phyloP scores from a whole-genome alignment of 2,888 invertebrate species.

The Arge pagana region DNA sequence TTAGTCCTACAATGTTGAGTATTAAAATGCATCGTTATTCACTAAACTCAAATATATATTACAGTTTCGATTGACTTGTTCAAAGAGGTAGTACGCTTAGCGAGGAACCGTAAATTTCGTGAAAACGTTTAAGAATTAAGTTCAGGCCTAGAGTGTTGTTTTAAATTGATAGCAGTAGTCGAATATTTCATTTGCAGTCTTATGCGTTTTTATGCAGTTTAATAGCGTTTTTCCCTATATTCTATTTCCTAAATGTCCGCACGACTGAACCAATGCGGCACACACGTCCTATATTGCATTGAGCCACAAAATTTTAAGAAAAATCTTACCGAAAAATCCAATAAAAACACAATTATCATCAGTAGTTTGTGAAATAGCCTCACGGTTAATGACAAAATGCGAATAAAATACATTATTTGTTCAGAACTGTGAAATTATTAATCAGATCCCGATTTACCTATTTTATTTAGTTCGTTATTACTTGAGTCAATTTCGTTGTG shows the following conservation, averaged over 20 bases:
- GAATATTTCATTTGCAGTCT: conserved; percentile 3
- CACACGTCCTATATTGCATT: conserved; percentile 42
- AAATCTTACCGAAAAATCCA: conserved; percentile 24
- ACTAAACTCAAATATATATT: conserved; percentile 13
- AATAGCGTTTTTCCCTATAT: conserved; percentile 5
- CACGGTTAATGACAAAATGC: conserved; percentile 43
- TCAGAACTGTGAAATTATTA: conserved; percentile 35
- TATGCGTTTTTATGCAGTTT: conserved; percentile 1
- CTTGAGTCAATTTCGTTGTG: too few species aligned
- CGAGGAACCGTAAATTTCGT: background rate
- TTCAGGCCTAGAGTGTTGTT: conserved; percentile 8
- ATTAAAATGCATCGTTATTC: conserved; percentile 7
- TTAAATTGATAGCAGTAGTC: background rate
- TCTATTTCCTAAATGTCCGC: conserved; percentile 48
- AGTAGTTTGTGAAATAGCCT: conserved; percentile 49
- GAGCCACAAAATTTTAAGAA: conserved; percentile 36
- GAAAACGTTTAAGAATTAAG: background rate
- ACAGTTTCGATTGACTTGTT: background rate
- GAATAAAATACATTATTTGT: conserved; percentile 56
- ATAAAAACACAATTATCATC: conserved; percentile 48
- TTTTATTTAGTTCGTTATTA: too few species aligned
- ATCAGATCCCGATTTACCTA: too few species aligned
- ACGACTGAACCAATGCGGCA: conserved; percentile 57
- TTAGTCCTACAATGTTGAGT: conserved; percentile 1
- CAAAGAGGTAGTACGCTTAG: conserved; percentile 6